A percentile compares a stretch with the other conserved stretches of the same genome.
Conservation (phyloP, 2,797 vertebrate species). For the Siniperca obscura region DNA sequence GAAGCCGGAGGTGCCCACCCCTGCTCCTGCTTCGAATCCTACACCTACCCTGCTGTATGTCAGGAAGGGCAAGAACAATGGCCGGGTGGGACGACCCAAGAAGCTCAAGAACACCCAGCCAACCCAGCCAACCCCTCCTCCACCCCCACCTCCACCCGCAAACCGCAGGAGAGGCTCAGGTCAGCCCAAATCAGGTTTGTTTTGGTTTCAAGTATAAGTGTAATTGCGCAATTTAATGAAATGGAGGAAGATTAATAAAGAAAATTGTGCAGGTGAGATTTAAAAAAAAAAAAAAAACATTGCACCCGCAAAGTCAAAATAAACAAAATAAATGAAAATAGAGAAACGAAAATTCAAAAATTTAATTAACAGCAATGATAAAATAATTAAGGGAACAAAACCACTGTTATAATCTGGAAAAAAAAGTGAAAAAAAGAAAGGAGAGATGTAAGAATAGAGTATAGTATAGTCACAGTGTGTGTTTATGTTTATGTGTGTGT, state of each 20-base stretch:
- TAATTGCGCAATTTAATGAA: background rate
- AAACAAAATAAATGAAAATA: background rate
- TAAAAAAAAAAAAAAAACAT: background rate
- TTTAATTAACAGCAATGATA: background rate
- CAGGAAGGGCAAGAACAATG: conserved; percentile 81
- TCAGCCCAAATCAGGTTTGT: conserved; percentile 72
- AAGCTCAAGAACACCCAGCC: conserved; percentile 77
- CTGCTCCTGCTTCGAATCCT: conserved; percentile 45
- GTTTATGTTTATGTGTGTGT: background rate
- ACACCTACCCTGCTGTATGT: conserved; percentile 78
- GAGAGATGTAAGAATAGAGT: background rate
- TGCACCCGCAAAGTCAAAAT: background rate
- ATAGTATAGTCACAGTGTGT: background rate
- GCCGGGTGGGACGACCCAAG: conserved; percentile 80
- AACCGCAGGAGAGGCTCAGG: conserved; percentile 82
- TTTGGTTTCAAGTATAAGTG: conserved; percentile 9
- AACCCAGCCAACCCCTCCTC: conserved; percentile 3
- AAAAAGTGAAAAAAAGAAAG: background rate
- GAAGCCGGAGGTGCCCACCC: conserved; percentile 57
- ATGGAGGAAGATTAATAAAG: background rate
- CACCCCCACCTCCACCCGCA: conserved; percentile 44
- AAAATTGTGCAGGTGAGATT: background rate
- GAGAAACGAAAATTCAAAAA: background rate
- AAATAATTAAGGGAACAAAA: background rate
- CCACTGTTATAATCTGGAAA: background rate